phyloP scores from a whole-genome alignment of 2,888 invertebrate genomes.

The Iselma pallidipennis region DNA sequence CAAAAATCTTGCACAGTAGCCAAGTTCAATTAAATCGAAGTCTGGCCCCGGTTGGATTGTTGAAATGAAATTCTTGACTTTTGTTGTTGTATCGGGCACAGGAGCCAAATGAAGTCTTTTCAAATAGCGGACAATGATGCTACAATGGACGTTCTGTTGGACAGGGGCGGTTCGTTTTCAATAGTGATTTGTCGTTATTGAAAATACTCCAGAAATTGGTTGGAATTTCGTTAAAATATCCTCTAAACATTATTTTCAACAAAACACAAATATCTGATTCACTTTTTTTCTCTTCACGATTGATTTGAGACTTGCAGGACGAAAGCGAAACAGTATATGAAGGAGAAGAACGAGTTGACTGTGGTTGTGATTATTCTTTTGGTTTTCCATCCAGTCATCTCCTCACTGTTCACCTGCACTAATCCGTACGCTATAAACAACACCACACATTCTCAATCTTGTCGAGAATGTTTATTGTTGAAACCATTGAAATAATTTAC shows the following conservation, averaged over 20 bases:
- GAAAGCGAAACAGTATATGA: not conserved
- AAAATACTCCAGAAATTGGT: not conserved
- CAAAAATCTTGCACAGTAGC: constrained; percentile 43
- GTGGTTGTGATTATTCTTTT: not conserved
- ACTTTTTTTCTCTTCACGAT: not conserved
- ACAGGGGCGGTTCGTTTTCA: constrained; percentile 22
- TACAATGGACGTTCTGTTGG: constrained; percentile 38
- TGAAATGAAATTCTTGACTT: constrained; percentile 51
- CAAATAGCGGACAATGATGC: constrained; percentile 43
- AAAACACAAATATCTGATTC: not conserved
- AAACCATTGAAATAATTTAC: constrained; percentile 40
- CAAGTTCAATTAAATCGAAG: constrained; percentile 50
- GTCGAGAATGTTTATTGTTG: constrained; percentile 35
- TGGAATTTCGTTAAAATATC: not conserved
- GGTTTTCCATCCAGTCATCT: not conserved
- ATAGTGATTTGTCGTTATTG: not conserved
- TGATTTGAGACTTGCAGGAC: not conserved
- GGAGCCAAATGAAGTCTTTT: constrained; percentile 55
- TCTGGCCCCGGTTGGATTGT: constrained; percentile 31
- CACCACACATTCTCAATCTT: constrained; percentile 34
- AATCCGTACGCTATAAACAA: constrained; percentile 47
- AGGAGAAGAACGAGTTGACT: not conserved
- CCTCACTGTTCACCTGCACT: constrained; percentile 46
- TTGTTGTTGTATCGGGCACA: constrained; percentile 47
- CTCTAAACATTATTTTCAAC: not conserved